These are phyloP conservation scores for Centroberyx gerrardi DNA, from an alignment of 2,797 vertebrate species.

Conservation along the genomic window DNA sequence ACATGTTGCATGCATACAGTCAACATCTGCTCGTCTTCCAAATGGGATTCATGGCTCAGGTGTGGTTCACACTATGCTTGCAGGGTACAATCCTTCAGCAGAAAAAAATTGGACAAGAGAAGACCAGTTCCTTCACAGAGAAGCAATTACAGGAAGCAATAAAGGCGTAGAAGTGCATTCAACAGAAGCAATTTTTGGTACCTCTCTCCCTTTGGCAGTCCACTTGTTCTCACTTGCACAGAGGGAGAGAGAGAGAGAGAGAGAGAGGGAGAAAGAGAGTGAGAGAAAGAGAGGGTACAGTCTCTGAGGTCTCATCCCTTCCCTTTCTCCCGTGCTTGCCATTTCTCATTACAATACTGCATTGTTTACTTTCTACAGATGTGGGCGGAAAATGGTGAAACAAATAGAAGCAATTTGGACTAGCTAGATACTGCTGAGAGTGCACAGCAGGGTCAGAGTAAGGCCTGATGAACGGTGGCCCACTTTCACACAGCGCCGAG, in stretches of 20 bases:
- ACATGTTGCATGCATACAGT: constrained; percentile 14
- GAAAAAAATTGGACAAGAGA: constrained; percentile 68
- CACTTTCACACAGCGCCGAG: constrained; percentile 38
- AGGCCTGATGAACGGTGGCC: constrained; percentile 55
- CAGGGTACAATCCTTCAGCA: constrained; percentile 65
- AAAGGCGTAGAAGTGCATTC: constrained; percentile 83
- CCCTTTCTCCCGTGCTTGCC: constrained; percentile 58
- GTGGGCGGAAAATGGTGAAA: constrained; percentile 70
- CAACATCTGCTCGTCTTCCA: constrained; percentile 42
- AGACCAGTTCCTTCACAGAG: constrained; percentile 80
- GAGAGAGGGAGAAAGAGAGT: background rate
- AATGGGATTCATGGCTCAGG: constrained; percentile 63
- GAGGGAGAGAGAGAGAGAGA: constrained; percentile 48
- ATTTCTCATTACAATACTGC: constrained; percentile 79
- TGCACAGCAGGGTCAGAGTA: constrained; percentile 67
- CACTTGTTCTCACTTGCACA: constrained; percentile 74
- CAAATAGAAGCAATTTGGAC: constrained; percentile 73
- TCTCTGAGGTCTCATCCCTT: constrained; percentile 69
- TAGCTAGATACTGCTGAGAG: constrained; percentile 69
- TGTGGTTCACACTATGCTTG: constrained; percentile 56
- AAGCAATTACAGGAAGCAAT: constrained; percentile 87
- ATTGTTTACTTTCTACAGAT: constrained; percentile 79
- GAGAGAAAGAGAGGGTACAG: constrained; percentile 52
- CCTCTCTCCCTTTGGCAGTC: constrained; percentile 78
- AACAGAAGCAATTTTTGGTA: constrained; percentile 83